Evolutionary conservation across 2,888 invertebrate genomes (phyloP).

Genomic region (Drosophila stalkeri): DNA sequence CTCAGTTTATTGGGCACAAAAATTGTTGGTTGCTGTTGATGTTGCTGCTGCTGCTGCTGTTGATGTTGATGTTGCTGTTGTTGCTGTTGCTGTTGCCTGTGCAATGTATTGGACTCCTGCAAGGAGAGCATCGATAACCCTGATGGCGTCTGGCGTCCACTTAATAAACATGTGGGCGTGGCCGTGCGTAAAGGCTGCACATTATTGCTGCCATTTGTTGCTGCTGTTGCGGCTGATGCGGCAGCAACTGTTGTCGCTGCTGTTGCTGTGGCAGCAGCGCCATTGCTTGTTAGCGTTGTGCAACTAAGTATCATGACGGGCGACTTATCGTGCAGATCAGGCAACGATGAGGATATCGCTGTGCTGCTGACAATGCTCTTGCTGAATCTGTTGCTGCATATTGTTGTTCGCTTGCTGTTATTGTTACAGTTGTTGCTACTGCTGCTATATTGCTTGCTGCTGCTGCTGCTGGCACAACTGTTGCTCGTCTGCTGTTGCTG

Average conservation of each 20-base stretch:
- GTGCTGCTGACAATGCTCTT: slow-evolving; percentile 77
- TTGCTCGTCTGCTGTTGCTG: slow-evolving; percentile 35
- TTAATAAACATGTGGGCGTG: slow-evolving; percentile 71
- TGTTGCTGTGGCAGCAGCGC: slow-evolving; percentile 53
- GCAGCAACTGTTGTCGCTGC: slow-evolving; percentile 51
- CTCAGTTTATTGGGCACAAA: slow-evolving; percentile 65
- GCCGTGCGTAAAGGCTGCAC: slow-evolving; percentile 68
- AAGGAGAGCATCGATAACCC: slow-evolving; percentile 78
- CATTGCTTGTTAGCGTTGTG: slow-evolving; percentile 81
- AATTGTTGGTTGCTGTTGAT: slow-evolving; percentile 62
- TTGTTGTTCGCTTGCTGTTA: slow-evolving; percentile 34
- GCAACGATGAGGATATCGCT: slow-evolving; percentile 83
- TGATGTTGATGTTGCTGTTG: slow-evolving; percentile 37
- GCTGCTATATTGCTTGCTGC: slow-evolving; percentile 29
- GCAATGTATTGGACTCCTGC: slow-evolving; percentile 71
- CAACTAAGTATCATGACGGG: slow-evolving; percentile 85
- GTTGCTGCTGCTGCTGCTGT: slow-evolving; percentile 41
- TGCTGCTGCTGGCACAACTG: slow-evolving; percentile 10
- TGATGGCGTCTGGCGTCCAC: slow-evolving; percentile 80
- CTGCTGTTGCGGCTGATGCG: slow-evolving; percentile 39
- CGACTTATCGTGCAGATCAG: slow-evolving; percentile 84
- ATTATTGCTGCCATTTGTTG: slow-evolving; percentile 37
- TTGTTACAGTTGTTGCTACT: slow-evolving; percentile 29
- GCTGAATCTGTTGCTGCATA: slow-evolving; percentile 76
- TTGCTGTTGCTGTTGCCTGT: slow-evolving; percentile 44